phyloP scores from a whole-genome alignment of 2,797 vertebrate genomes.

The Sphenodon punctatus region DNA sequence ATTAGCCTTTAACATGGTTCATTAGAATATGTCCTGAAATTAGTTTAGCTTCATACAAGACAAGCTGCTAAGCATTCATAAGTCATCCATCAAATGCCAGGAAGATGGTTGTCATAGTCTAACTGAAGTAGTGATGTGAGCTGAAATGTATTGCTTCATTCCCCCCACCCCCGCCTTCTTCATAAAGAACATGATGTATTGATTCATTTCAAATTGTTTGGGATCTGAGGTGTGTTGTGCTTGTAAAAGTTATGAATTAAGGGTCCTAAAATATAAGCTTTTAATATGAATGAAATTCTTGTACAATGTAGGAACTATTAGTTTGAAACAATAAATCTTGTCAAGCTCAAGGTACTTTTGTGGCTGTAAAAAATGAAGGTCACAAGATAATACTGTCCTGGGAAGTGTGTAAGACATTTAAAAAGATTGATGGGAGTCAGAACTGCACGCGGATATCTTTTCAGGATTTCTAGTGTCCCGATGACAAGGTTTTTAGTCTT shows the following conservation, averaged over 20 bases:
- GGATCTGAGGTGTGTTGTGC: conserved; percentile 43
- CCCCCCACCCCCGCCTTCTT: conserved; percentile 22
- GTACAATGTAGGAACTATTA: conserved; percentile 70
- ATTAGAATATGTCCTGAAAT: conserved; percentile 72
- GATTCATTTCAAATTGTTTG: conserved; percentile 66
- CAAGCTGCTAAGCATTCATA: conserved; percentile 70
- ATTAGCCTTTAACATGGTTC: conserved; percentile 69
- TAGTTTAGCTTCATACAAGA: conserved; percentile 78
- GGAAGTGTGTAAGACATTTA: conserved; percentile 66
- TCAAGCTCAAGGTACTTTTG: conserved; percentile 72
- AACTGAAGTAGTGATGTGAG: conserved; percentile 29
- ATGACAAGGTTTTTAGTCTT: conserved; percentile 3
- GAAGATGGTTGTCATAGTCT: conserved; percentile 52
- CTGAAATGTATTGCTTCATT: conserved; percentile 52
- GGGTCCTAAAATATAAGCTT: conserved; percentile 44
- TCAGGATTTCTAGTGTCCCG: conserved; percentile 35
- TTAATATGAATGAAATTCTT: conserved; percentile 66
- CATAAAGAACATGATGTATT: conserved; percentile 47
- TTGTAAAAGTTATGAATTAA: conserved; percentile 64
- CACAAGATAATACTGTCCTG: conserved; percentile 74
- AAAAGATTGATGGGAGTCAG: conserved; percentile 65
- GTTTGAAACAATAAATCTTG: conserved; percentile 83
- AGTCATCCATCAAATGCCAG: conserved; percentile 82
- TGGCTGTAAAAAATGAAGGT: conserved; percentile 82
- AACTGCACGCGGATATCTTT: conserved; percentile 30